These are phyloP conservation scores for Vicugna pacos DNA, from an alignment of 2,113 vertebrate genomes.

Conservation along the genomic window DNA sequence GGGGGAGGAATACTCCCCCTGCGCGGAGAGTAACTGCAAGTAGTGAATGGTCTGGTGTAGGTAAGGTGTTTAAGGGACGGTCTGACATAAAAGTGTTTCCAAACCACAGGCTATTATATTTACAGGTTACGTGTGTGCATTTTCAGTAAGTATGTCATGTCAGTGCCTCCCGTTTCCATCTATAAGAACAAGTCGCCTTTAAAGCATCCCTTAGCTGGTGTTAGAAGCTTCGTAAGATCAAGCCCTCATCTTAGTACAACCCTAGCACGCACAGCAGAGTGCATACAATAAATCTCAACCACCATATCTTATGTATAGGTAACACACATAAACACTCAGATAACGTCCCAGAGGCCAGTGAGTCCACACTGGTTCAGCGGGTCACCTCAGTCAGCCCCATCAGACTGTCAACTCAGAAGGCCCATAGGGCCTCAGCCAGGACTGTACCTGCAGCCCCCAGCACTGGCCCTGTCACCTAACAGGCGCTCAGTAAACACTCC, in stretches of 20 bases:
- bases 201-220: background rate
- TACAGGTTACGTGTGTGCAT: rapidly evolving
- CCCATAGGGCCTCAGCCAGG: rapidly evolving
- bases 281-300: rapidly evolving
- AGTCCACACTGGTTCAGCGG: rapidly evolving
- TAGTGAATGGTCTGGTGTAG: rapidly evolving
- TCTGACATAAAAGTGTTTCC: background rate
- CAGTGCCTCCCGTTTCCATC: rapidly evolving
- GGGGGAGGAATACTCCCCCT: rapidly evolving
- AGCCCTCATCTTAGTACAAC: too few relatives aligned
- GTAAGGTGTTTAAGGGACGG: rapidly evolving
- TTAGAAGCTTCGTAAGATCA: background rate
- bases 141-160: rapidly evolving
- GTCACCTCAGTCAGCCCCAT: rapidly evolving
- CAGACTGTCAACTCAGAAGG: rapidly evolving
- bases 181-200: rapidly evolving
- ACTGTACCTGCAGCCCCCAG: background rate
- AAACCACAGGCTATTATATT: rapidly evolving
- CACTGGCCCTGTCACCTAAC: background rate
- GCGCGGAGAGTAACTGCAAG: background rate
- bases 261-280: background rate
- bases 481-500: rapidly evolving
- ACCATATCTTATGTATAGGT: rapidly evolving
- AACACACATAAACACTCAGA: rapidly evolving
- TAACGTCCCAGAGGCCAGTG: rapidly evolving